A percentile compares a stretch with the other conserved stretches of the same genome.
These are phyloP conservation scores for Tetragonisca angustula DNA, from an alignment of 2,888 invertebrate genomes.

Conservation along the genomic window DNA sequence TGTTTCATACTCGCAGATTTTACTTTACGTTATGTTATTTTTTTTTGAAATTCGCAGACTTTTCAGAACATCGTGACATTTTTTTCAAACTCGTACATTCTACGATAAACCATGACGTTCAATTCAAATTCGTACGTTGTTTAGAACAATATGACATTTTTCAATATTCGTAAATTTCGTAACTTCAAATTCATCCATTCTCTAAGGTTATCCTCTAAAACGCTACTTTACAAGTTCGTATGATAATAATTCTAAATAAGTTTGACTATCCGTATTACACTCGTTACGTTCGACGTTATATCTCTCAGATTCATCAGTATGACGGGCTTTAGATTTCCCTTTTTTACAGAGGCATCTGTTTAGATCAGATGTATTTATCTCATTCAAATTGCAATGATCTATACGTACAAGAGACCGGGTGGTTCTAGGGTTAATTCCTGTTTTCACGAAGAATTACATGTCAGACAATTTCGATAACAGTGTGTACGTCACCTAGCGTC, in stretches of 20 bases:
- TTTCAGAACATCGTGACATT: neutral
- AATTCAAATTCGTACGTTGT: neutral
- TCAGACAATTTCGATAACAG: neutral
- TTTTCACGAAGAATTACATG: neutral
- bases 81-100: neutral
- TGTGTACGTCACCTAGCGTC: conserved; percentile 44
- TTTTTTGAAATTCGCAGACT: neutral
- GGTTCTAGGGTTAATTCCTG: neutral
- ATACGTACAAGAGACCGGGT: no score
- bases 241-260: no score
- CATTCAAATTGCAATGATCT: no score
- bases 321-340: no score
- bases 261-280: neutral
- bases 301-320: no score
- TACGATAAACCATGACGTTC: neutral
- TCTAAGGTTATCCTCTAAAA: no score
- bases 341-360: no score
- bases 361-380: no score
- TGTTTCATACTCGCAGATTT: no score
- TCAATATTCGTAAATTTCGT: neutral
- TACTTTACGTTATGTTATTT: no score
- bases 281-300: neutral
- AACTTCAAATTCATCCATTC: no score
- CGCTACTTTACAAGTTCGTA: no score
- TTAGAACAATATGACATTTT: neutral